Evolutionary conservation across 1,140 invertebrate species (phyloP).

Genomic region (Drosophila arizonae): DNA sequence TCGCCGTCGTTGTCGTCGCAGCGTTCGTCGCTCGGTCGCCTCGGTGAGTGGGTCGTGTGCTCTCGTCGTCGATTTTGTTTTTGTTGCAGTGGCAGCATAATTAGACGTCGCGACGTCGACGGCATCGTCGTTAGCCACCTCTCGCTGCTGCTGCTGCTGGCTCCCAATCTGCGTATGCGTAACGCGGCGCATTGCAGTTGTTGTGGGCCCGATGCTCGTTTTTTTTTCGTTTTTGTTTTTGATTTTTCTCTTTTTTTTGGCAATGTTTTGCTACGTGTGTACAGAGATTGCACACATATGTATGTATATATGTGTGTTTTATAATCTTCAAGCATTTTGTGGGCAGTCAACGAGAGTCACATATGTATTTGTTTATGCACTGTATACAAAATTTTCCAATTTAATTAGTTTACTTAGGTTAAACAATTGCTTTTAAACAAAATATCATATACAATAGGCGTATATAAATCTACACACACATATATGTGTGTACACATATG

Average conservation of each 20-base stretch:
- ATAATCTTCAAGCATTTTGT: constrained; percentile 1
- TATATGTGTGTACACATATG: not conserved
- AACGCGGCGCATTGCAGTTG: constrained; percentile 45
- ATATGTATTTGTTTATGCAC: constrained; percentile 19
- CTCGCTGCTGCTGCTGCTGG: not conserved
- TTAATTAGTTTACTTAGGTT: constrained; percentile 32
- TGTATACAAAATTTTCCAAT: constrained; percentile 27
- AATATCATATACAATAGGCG: not conserved
- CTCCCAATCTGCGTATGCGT: constrained; percentile 42
- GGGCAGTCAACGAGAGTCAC: not conserved
- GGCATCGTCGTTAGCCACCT: constrained; percentile 6
- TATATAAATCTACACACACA: not conserved
- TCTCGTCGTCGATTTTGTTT: constrained; percentile 27
- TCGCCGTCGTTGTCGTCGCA: constrained; percentile 37
- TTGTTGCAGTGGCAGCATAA: constrained; percentile 44
- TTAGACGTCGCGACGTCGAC: constrained; percentile 42
- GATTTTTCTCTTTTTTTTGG: not conserved
- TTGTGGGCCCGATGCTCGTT: constrained; percentile 18
- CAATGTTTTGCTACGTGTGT: constrained; percentile 21
- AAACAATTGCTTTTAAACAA: constrained; percentile 9
- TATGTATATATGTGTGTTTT: constrained; percentile 1
- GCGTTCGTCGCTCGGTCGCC: constrained; percentile 48
- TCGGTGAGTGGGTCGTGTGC: constrained; percentile 49
- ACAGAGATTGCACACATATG: not conserved
- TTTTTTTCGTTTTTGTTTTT: not conserved